Conservation (phyloP, 37 sponge, comb jelly and placozoan genomes). For the Aplysina aerophoba region DNA sequence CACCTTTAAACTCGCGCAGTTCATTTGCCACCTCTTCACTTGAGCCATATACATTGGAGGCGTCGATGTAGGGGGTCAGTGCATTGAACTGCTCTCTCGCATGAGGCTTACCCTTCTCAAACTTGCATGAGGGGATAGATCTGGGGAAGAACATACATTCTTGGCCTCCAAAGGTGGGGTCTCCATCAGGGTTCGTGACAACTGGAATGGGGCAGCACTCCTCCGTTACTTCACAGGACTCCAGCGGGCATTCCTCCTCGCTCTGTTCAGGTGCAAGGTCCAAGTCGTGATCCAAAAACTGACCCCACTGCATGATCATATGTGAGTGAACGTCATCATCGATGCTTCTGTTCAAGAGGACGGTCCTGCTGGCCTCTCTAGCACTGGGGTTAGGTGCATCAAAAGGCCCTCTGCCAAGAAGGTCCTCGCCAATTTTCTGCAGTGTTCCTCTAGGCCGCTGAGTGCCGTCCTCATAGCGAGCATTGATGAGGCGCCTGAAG, state of each 20-base stretch:
- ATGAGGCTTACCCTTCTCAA: not conserved
- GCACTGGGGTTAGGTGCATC: conserved; percentile 76
- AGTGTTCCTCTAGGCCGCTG: conserved; percentile 51
- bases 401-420: conserved; percentile 38
- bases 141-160: not conserved
- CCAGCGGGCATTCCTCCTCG: conserved; percentile 1
- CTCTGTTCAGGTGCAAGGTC: conserved; percentile 39
- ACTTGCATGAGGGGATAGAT: not conserved
- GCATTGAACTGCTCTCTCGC: conserved; percentile 76
- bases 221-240: conserved; percentile 32
- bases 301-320: conserved; percentile 96
- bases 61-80: conserved; percentile 68
- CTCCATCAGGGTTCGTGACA: not conserved
- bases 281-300: conserved; percentile 93
- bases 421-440: conserved; percentile 24
- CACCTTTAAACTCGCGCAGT: conserved; percentile 14
- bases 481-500: conserved; percentile 64
- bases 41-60: conserved; percentile 78
- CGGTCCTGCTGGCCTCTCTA: conserved; percentile 59
- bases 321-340: conserved; percentile 59
- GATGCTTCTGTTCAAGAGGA: conserved; percentile 19
- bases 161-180: conserved; percentile 27
- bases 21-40: not conserved
- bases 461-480: conserved; percentile 81
- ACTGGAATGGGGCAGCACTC: conserved; percentile 58